Base-by-base conservation (phyloP, 2,888 invertebrate genomes). In the Nomada ferruginata region DNA sequence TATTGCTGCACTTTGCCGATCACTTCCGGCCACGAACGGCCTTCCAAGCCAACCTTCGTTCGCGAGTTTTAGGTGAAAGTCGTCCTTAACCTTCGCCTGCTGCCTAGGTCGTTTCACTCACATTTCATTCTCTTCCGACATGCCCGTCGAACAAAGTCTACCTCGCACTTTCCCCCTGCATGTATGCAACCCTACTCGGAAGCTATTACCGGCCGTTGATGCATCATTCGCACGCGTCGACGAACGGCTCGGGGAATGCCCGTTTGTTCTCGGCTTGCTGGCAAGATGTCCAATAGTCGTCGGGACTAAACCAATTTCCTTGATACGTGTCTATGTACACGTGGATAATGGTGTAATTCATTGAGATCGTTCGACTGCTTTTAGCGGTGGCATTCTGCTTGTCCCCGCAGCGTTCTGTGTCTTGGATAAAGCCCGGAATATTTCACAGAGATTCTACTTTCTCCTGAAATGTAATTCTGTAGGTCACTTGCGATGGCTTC, bases 61-160 rank as follows among this genome's bases (percentile, higher is more conserved):
- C 64, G 69, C 79, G 42, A 73, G 73, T 78, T 79, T 81, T 70
- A 82, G 74, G 74, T 79, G 80, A 79, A 82, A 79, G 80, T 74
- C 50, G 80, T 74, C 81, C 80, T 82, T 82, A 82, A 82, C 80
- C 80, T 82, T 79, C 80, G 74, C 53, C 29, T 65, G 50, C 23
- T 60, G 74, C 65, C 79, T 82, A 74, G 74, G 70, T 79, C 79
- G 70, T 79, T 82, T 82, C 81, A 65, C 80, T 79, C 50, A 36
- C 60, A 60, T 53, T 53, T 81, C 79, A 68, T 69, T 79, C 73
- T 82, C 80, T 74, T 79, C 74, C 77, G 61, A 47, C 66, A 77
- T n/a, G 55, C 20, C 47, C 36, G 42, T 73, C 72, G 47, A 65
- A 64, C 53, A 64, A 78, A 61, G 53, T 61, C 26, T 13, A 20